Conservation (phyloP, 2,888 invertebrate species). For the Fragum fragum region DNA sequence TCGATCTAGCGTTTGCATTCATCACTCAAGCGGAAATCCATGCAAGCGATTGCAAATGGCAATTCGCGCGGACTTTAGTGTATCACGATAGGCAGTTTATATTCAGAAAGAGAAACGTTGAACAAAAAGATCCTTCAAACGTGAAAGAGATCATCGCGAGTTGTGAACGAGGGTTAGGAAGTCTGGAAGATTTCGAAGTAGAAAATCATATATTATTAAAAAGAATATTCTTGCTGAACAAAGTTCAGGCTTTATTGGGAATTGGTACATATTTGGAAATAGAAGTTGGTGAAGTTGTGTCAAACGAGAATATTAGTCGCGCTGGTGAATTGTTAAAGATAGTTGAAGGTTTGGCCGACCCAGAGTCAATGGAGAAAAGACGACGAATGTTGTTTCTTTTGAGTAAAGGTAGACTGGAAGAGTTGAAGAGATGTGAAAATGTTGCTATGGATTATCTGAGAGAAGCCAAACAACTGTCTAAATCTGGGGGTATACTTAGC, state of each 20-base stretch:
- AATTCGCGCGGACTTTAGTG: not conserved
- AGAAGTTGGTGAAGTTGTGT: not conserved
- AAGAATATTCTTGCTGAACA: conserved; percentile 17
- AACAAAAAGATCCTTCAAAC: not conserved
- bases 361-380: not conserved
- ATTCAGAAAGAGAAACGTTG: conserved; percentile 11
- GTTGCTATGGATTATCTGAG: not conserved
- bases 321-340: not conserved
- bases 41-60: not conserved
- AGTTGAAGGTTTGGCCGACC: not conserved
- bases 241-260: conserved; percentile 10
- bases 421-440: not conserved
- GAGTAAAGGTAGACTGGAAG: conserved; percentile 4
- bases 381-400: conserved; percentile 5
- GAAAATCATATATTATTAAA: conserved; percentile 7
- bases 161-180: conserved; percentile 11
- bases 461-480: not conserved
- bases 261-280: conserved; percentile 21
- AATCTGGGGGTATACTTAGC: conserved; percentile 19
- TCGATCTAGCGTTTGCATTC: not conserved
- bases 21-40: not conserved
- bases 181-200: not conserved
- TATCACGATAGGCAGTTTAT: conserved; percentile 24
- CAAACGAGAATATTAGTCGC: not conserved
- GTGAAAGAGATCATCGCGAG: conserved; percentile 4